Evolutionary conservation across 2,888 invertebrate genomes (phyloP).

Genomic region (Muscina levida): DNA sequence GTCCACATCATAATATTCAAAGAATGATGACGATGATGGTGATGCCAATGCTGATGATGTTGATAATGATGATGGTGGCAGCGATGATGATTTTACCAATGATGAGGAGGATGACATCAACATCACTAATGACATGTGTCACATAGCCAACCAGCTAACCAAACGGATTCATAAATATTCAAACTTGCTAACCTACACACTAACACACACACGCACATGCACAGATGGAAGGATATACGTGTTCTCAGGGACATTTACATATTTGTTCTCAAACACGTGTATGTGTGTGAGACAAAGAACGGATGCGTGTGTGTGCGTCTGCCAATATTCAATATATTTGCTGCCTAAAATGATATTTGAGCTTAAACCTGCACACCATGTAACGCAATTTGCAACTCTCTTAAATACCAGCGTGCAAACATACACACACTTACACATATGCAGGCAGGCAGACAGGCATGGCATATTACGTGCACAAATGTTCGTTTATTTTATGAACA

Average conservation of each 20-base stretch:
- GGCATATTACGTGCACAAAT: background rate
- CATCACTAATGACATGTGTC: conserved; percentile 64
- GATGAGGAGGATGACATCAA: conserved; percentile 39
- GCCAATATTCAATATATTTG: conserved; percentile 77
- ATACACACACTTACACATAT: background rate
- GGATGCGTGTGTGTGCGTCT: conserved; percentile 53
- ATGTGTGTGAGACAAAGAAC: too few species aligned
- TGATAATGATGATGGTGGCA: conserved; percentile 1
- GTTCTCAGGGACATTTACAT: conserved; percentile 27
- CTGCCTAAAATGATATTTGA: conserved; percentile 74
- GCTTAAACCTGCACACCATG: conserved; percentile 66
- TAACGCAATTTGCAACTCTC: background rate
- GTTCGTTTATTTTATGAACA: conserved; percentile 44
- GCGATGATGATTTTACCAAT: background rate
- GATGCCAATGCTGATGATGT: background rate
- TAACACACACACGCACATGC: background rate
- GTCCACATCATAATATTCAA: conserved; percentile 38
- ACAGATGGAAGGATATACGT: background rate
- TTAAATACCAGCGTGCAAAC: background rate
- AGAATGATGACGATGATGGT: background rate
- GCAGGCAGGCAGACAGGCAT: background rate
- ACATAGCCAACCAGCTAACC: conserved; percentile 27
- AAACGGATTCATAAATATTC: conserved; percentile 30
- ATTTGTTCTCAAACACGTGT: background rate
- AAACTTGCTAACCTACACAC: background rate